A percentile compares a stretch with the other conserved stretches of the same genome.
Conservation (phyloP, 2,797 vertebrate species). For the Kryptopterus vitreolus region DNA sequence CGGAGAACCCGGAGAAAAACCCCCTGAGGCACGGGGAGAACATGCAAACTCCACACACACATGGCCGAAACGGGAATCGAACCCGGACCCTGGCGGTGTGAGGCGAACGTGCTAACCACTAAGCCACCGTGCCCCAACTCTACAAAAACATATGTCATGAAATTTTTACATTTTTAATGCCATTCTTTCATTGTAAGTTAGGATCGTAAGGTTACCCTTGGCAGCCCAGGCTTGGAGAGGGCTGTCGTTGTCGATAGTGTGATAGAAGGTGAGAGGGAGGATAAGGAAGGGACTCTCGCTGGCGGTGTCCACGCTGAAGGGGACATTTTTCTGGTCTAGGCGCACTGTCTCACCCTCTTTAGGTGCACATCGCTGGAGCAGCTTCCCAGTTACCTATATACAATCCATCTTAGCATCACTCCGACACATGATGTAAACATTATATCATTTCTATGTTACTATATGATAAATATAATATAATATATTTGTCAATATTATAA, state of each 20-base stretch:
- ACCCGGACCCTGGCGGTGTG: too few relatives aligned
- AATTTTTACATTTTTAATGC: background rate
- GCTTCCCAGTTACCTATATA: conserved; percentile 91
- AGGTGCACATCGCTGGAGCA: conserved; percentile 88
- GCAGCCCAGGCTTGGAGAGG: conserved; percentile 80
- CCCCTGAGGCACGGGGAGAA: too few relatives aligned
- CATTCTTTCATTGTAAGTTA: background rate
- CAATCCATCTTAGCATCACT: conserved; percentile 69
- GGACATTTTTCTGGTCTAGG: conserved; percentile 90
- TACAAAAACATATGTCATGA: background rate
- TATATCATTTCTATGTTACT: too few relatives aligned
- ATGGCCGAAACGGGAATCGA: too few relatives aligned
- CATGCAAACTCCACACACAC: too few relatives aligned
- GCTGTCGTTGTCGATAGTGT: conserved; percentile 85
- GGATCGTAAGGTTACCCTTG: conserved; percentile 62
- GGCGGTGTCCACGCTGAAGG: conserved; percentile 91
- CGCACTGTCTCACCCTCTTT: conserved; percentile 90
- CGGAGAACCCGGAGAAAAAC: too few relatives aligned
- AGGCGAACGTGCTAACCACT: too few relatives aligned
- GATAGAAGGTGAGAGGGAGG: conserved; percentile 93
- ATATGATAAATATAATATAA: too few relatives aligned
- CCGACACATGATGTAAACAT: too few relatives aligned
- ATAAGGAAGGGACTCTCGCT: conserved; percentile 96
- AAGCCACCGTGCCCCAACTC: too few relatives aligned
- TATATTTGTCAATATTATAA: too few relatives aligned